Percentiles rank a stretch among this genome's conserved stretches.
These are phyloP conservation scores for Toxotes lorentzi DNA, from an alignment of 2,797 vertebrate species.

Conservation along the genomic window DNA sequence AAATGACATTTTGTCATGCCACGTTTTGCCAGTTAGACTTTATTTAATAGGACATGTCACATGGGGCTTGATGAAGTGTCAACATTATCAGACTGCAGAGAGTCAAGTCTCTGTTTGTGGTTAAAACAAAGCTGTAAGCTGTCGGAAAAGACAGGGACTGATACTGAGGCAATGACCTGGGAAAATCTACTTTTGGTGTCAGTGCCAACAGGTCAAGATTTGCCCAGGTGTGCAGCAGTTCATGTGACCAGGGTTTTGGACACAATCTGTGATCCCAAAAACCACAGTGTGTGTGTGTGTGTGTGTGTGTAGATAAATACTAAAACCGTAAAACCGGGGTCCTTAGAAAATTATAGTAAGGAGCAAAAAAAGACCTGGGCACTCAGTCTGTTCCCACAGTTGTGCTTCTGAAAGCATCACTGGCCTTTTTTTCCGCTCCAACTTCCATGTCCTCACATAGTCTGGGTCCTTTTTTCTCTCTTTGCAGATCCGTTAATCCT, in stretches of 20 bases:
- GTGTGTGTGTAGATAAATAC: neutral
- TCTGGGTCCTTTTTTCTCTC: neutral
- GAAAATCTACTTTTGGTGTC: conserved; percentile 5
- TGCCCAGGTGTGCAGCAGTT: neutral
- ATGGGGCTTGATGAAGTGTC: conserved; percentile 49
- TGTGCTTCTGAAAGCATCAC: neutral
- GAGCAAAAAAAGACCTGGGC: neutral
- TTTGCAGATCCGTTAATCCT: neutral
- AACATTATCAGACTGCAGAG: conserved; percentile 43
- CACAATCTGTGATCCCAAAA: neutral
- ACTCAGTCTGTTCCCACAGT: neutral
- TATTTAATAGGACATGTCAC: conserved; percentile 44
- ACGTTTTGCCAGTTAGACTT: conserved; percentile 46
- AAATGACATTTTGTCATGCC: conserved; percentile 22
- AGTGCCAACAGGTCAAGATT: conserved; percentile 18
- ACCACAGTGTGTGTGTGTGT: too few species aligned
- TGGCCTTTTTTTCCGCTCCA: neutral
- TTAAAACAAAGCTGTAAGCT: conserved; percentile 54
- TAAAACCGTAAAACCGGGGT: neutral
- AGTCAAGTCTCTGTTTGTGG: conserved; percentile 42
- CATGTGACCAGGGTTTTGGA: conserved; percentile 2
- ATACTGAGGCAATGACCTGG: neutral
- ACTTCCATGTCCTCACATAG: neutral
- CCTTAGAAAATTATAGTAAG: neutral
- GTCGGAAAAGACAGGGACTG: conserved; percentile 27